Base-by-base conservation (phyloP, 2,113 vertebrate genomes). In the Eidolon helvum region DNA sequence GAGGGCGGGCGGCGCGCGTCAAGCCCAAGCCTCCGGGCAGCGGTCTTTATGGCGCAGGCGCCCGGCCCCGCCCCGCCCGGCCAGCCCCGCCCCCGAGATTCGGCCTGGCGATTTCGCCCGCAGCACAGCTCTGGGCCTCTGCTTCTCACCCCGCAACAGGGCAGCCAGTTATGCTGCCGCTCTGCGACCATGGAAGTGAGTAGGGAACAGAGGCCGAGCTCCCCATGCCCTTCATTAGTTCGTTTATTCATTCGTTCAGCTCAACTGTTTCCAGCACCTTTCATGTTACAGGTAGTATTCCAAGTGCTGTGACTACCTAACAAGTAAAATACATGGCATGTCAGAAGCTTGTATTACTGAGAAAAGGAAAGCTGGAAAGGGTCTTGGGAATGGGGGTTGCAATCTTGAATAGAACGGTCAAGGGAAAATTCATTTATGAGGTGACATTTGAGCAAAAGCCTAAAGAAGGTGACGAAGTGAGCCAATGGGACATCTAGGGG, bases 31-130 rank as follows among this genome's bases (percentile, higher is more conserved):
- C 26, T 18, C 0, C 2, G 16, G 26, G 24, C 93, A 3, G 59
- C 48, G 2, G 66, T 18, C 38, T 97, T 97, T 97, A 97, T 95
- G 92, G 97, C 97, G 93, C 94, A 96, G 90, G 92, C 90, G 91
- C 57, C 21, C 2, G 14, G 22, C 38, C 38, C 50, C 35, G 63
- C 82, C 10, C 4, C 33, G 63, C 77, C 22, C 28, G 16, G 77
- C 22, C 45, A 1, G 12, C 5, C 15, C 19, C 21, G 43, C 78
- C 12, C 21, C 4, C 40, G 5, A 40, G 28, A 55, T 26, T 89
- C 77, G 48, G 15, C 40, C 18, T 2, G 4, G 3, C 63, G 90
- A 75, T 94, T 92, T 83, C 55, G 96, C 38, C 14, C 2, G 12
- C 35, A 0, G 48, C 48, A 50, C 48, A 50, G 4, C 50, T 15